Base-by-base conservation (phyloP, 1,140 invertebrate species). In the Drosophila bocqueti region DNA sequence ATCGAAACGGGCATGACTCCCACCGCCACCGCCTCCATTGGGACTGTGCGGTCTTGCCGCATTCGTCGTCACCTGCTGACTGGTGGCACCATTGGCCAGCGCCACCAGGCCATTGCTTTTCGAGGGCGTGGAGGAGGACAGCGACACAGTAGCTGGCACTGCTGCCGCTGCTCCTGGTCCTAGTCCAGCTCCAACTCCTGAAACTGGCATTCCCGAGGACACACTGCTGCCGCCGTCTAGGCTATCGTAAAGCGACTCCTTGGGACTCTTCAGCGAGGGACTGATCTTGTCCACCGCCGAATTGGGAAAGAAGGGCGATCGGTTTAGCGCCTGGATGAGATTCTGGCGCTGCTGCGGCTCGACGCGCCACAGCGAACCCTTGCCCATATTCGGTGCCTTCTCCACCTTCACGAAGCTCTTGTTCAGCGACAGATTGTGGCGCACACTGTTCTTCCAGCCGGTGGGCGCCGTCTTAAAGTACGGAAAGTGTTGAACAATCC, bases 331-430 rank as follows among this genome's bases (percentile, higher is more conserved):
- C 93, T 98, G 97, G 55, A 98, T 94, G 66, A 98, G 93, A 93
- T 97, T 98, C 60, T 96, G 96, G 76, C 97, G 94, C 91, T 97
- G 97, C 46, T 97, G 96, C 7, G 97, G 96, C 92, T 99, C 98
- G 1, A 99, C 97, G 93, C 97, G 98, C 98, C 98, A 99, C 49
- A 98, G 93, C 0, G 98, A 99, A 47, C 98, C 98, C 94, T 99
- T 99, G 13, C 97, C 97, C 81, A 98, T 95, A 91, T 97, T 98
- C 85, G 96, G 96, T 31, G 96, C 95, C 92, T 98, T 98, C 93
- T 98, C 97, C 49, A 99, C 98, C 94, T 99, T 99, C 75, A 98
- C 96, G 93, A 99, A 99, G 93, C 98, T 99, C 93, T 99, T 99
- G 93, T 99, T 99, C 49, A 99, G 94, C 29, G 98, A 99, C 43